phyloP scores from a whole-genome alignment of 2,797 vertebrate species.

The Enteromius mattozi region DNA sequence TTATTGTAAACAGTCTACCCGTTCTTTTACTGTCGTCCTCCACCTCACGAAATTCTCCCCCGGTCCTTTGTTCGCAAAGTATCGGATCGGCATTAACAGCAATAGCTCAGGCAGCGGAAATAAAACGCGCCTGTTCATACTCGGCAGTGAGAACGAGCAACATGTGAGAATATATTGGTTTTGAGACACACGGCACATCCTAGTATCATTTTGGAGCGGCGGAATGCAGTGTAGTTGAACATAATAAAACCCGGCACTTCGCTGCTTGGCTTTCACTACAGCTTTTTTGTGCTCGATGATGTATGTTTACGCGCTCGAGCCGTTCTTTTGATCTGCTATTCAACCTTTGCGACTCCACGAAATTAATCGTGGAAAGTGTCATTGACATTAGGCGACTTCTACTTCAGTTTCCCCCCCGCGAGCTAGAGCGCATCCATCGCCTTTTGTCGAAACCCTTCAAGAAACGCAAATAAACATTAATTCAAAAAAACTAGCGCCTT shows the following conservation, averaged over 20 bases:
- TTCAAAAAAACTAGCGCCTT: slow-evolving; percentile 57
- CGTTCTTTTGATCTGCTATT: neutral
- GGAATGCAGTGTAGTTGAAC: slow-evolving; percentile 46
- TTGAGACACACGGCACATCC: slow-evolving; percentile 32
- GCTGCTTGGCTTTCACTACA: slow-evolving; percentile 36
- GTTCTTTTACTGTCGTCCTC: slow-evolving; percentile 80
- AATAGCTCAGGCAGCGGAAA: slow-evolving; percentile 53
- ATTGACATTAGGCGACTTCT: slow-evolving; percentile 18
- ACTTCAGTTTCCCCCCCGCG: neutral
- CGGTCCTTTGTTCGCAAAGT: slow-evolving; percentile 84
- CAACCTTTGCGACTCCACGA: neutral
- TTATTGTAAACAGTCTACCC: slow-evolving; percentile 89
- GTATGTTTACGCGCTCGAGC: slow-evolving; percentile 22
- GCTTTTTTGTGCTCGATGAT: slow-evolving; percentile 43
- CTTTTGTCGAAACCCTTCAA: slow-evolving; percentile 44
- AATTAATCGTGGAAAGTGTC: slow-evolving; percentile 24
- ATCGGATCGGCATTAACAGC: slow-evolving; percentile 73
- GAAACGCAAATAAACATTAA: slow-evolving; percentile 42
- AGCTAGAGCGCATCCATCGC: neutral
- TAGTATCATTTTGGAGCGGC: slow-evolving; percentile 28
- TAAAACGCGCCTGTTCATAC: slow-evolving; percentile 28
- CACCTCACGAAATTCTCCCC: slow-evolving; percentile 78
- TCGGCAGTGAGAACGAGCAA: slow-evolving; percentile 49
- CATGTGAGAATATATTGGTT: slow-evolving; percentile 58
- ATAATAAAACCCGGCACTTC: slow-evolving; percentile 54